Evolutionary conservation across 2,888 invertebrate species (phyloP), one percentile per base, ranked within the genome.

Genomic region (Reticulitermes lucifugus): DNA sequence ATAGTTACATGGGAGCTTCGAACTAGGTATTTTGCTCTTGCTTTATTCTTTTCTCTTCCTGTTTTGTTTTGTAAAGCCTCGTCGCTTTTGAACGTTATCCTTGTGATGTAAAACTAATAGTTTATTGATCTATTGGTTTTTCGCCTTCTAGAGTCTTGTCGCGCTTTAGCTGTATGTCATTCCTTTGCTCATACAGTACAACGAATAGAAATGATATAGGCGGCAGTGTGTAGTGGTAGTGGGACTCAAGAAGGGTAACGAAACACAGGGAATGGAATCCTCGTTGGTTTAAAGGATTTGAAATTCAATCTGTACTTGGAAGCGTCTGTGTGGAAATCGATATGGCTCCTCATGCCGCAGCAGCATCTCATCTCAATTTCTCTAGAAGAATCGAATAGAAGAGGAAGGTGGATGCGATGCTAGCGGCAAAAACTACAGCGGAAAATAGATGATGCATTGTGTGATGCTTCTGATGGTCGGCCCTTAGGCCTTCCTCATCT

Each of bases 221-320:
- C 43, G 65, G 82, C 55, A 51, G 25, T 46, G 77, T 21, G 51
- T 55, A 79, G 55, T 55, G 25, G 51, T 29, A n/a, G 29, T 5
- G 10, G 79, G 79, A n/a, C 43, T 22, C 7, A 46, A 79, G 35
- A 41, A n/a, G 29, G 65, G 73, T 41, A 21, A 22, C 73, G 73
- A 73, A 73, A 73, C 73, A 73, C 77, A 77, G 81, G 43, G 70
- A 81, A 84, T 46, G 84, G 60, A 84, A 84, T 84, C 79, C 84
- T 75, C 75, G 75, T 75, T 77, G 84, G 75, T 84, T 84, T 84
- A 84, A 84, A 79, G 84, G 84, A 84, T 84, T 79, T 84, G 84
- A 84, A 84, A 84, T 84, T 84, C 84, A 84, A 84, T 84, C 77
- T 84, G 84, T 77, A 79, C 55, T 43, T 65, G 70, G 77, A 41